phyloP scores from a whole-genome alignment of 92 coral and sea anemone species.

The Palythoa caribaeorum region DNA sequence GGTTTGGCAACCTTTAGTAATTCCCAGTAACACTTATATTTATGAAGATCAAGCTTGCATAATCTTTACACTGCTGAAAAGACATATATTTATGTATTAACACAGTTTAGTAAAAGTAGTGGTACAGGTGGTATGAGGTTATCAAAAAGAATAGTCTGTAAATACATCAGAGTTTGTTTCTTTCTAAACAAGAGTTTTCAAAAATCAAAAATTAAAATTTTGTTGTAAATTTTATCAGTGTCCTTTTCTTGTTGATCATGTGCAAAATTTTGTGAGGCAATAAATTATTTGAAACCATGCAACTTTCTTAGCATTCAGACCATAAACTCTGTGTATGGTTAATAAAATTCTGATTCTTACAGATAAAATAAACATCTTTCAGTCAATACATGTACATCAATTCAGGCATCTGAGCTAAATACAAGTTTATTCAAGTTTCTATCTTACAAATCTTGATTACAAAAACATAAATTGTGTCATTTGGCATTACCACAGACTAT shows the following conservation, averaged over 20 bases:
- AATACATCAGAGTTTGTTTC: too few relatives aligned
- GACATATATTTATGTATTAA: too few relatives aligned
- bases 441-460: constrained; percentile 27
- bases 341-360: neutral
- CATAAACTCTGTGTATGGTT: neutral
- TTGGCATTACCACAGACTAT: neutral
- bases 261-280: neutral
- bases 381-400: neutral
- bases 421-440: neutral
- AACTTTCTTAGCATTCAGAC: neutral
- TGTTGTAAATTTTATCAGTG: neutral
- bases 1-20: neutral
- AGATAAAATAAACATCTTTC: neutral
- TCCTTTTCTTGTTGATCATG: neutral
- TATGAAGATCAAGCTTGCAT: too few relatives aligned
- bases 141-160: too few relatives aligned
- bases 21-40: too few relatives aligned
- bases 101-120: too few relatives aligned
- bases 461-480: neutral
- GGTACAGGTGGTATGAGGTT: too few relatives aligned
- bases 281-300: neutral
- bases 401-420: neutral
- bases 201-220: too few relatives aligned
- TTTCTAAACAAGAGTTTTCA: too few relatives aligned
- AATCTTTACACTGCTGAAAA: too few relatives aligned